A percentile compares a stretch with the other conserved stretches of the same genome.
phyloP scores from a whole-genome alignment of 2,888 invertebrate species.

The Andrena bicolor region DNA sequence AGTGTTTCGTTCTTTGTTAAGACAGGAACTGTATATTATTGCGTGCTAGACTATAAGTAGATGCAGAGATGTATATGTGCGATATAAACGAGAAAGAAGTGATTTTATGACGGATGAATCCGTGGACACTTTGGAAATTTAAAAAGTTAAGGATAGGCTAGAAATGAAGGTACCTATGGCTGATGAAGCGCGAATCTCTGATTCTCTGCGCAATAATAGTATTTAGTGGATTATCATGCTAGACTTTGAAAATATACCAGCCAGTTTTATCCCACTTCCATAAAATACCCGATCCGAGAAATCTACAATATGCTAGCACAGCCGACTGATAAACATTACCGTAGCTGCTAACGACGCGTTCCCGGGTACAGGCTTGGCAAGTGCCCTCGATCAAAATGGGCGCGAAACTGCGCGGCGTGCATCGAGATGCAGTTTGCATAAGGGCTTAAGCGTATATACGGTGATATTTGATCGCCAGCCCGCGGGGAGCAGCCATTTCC shows the following conservation, averaged over 20 bases:
- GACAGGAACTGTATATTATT: neutral
- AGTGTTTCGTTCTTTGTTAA: slow-evolving; percentile 13
- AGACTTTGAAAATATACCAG: slow-evolving; percentile 20
- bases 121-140: no score
- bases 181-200: no score
- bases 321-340: slow-evolving; percentile 13
- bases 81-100: no score
- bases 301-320: neutral
- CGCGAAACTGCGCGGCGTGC: slow-evolving; percentile 2
- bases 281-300: neutral
- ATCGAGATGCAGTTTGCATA: slow-evolving; percentile 57
- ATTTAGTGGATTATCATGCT: neutral
- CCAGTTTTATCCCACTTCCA: slow-evolving; percentile 19
- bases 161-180: no score
- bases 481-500: slow-evolving; percentile 50
- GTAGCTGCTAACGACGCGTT: slow-evolving; percentile 31
- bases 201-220: slow-evolving; percentile 1
- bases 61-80: neutral
- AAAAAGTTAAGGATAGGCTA: neutral
- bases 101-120: no score
- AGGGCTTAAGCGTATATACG: slow-evolving; percentile 30
- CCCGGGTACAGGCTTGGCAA: slow-evolving; percentile 6
- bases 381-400: slow-evolving; percentile 39
- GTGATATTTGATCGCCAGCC: slow-evolving; percentile 63
- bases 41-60: neutral